Conservation (phyloP, 2,797 vertebrate species). For the Furcifer pardalis region DNA sequence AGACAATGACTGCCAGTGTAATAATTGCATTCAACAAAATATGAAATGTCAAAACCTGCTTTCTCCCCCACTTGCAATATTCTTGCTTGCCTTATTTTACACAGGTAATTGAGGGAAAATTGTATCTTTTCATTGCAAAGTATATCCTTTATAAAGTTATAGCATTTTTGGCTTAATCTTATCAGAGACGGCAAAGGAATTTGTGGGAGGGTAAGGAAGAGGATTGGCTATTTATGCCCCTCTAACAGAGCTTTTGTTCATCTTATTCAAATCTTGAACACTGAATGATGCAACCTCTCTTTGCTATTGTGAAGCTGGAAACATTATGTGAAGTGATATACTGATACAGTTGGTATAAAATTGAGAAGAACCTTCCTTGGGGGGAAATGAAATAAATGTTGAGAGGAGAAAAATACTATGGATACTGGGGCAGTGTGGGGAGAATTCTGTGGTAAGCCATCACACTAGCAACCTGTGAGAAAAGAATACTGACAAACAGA, state of each 20-base stretch:
- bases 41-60: slow-evolving; percentile 78
- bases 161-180: slow-evolving; percentile 22
- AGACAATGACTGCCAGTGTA: slow-evolving; percentile 76
- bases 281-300: not conserved
- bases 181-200: slow-evolving; percentile 40
- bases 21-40: slow-evolving; percentile 73
- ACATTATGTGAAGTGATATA: not conserved
- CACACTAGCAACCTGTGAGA: not conserved
- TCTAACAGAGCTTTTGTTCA: slow-evolving; percentile 16
- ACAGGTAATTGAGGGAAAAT: slow-evolving; percentile 61
- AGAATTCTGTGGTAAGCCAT: not conserved
- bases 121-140: slow-evolving; percentile 55
- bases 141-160: slow-evolving; percentile 58
- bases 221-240: slow-evolving; percentile 29
- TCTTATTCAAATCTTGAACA: slow-evolving; percentile 27
- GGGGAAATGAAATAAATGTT: slow-evolving; percentile 1
- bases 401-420: not conserved
- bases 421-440: not conserved
- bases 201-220: not conserved
- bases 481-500: too few species aligned
- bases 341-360: not conserved
- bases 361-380: not conserved
- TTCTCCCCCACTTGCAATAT: slow-evolving; percentile 35
- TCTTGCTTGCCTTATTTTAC: slow-evolving; percentile 73
- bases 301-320: not conserved